Evolutionary conservation across 2,113 vertebrate species (phyloP).

Genomic region (Cephalopterus ornatus): DNA sequence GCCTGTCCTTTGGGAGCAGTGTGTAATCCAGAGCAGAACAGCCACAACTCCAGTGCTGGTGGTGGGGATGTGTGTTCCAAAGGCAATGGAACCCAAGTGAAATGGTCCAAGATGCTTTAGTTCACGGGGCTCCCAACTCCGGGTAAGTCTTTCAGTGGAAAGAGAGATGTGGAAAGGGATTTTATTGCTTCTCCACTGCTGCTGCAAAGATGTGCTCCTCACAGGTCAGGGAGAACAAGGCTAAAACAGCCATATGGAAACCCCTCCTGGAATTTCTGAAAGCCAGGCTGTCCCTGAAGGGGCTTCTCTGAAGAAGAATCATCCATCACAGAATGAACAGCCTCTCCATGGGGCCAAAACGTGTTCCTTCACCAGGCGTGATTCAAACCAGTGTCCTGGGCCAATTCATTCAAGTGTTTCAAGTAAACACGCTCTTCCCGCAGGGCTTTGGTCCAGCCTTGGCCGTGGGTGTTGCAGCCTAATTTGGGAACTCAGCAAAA

Average conservation of each 20-base stretch:
- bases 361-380: not conserved
- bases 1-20: not conserved
- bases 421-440: not conserved
- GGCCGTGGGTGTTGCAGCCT: not conserved
- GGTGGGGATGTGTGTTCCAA: not conserved
- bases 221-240: not conserved
- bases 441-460: not conserved
- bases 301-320: not conserved
- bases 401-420: not conserved
- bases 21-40: not conserved
- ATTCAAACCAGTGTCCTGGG: not conserved
- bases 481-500: not conserved
- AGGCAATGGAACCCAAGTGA: not conserved
- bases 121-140: accelerated
- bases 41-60: not conserved
- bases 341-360: not conserved
- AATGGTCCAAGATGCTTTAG: not conserved
- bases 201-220: not conserved
- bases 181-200: not conserved
- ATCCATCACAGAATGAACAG: not conserved
- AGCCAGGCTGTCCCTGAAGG: not conserved
- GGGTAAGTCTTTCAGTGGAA: not conserved
- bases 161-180: not conserved
- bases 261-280: not conserved
- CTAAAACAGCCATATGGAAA: not conserved